Conservation (phyloP, 2,113 vertebrate species). For the Leuciscus idus region DNA sequence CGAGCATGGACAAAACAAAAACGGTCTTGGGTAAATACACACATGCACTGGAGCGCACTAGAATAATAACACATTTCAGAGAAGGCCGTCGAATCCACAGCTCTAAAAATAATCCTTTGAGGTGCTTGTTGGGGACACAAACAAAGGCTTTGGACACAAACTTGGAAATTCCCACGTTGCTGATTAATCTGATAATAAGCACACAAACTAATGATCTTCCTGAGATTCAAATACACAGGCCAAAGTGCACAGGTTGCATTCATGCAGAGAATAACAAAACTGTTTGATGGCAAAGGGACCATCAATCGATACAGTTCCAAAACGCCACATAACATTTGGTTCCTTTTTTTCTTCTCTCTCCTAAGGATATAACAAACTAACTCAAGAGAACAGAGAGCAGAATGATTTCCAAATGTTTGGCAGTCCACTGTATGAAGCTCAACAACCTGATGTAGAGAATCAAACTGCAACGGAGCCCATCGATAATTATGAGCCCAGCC, state of each 20-base stretch:
- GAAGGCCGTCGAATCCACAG: not conserved
- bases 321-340: not conserved
- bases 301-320: not conserved
- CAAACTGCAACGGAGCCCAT: slow-evolving; percentile 22
- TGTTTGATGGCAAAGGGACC: not conserved
- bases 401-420: slow-evolving; percentile 76
- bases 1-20: slow-evolving; percentile 40
- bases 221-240: slow-evolving; percentile 36
- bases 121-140: slow-evolving; percentile 42
- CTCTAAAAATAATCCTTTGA: slow-evolving; percentile 54
- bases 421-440: slow-evolving; percentile 20
- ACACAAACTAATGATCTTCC: slow-evolving; percentile 42
- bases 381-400: slow-evolving; percentile 69
- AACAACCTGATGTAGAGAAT: slow-evolving; percentile 34
- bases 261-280: not conserved
- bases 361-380: slow-evolving; percentile 13
- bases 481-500: slow-evolving; percentile 37
- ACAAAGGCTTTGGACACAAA: slow-evolving; percentile 46
- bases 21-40: slow-evolving; percentile 28
- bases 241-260: slow-evolving; percentile 10
- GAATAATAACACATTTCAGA: slow-evolving; percentile 24
- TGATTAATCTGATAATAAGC: slow-evolving; percentile 23
- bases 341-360: not conserved
- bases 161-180: slow-evolving; percentile 41
- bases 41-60: slow-evolving; percentile 15